phyloP scores from a whole-genome alignment of 2,888 invertebrate species.

The Sisyra nigra region DNA sequence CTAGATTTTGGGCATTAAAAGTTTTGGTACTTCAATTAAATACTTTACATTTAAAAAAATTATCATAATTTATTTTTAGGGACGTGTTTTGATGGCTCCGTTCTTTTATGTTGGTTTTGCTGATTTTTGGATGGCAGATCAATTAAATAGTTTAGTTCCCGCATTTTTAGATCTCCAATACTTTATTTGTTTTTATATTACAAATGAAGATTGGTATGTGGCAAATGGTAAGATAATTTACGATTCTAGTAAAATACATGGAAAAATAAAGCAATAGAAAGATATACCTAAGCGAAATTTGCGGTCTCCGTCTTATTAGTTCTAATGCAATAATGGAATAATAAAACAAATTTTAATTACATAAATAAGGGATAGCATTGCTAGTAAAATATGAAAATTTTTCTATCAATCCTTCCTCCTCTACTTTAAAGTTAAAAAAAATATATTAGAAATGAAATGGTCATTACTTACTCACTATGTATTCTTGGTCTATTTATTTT shows the following conservation, averaged over 20 bases:
- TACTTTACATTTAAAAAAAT: background rate
- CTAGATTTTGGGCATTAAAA: conserved; percentile 84
- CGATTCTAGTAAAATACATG: background rate
- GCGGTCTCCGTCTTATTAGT: too few relatives aligned
- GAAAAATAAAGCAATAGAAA: background rate
- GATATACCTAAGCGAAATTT: too few relatives aligned
- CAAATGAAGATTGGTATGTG: conserved; percentile 55
- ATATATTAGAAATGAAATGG: too few relatives aligned
- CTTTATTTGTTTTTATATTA: conserved; percentile 79
- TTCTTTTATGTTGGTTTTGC: conserved; percentile 90
- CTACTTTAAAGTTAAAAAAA: too few relatives aligned
- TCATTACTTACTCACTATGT: too few relatives aligned
- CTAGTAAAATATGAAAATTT: too few relatives aligned
- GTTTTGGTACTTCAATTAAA: conserved; percentile 47
- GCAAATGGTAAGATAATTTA: conserved; percentile 31
- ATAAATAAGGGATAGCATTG: too few relatives aligned
- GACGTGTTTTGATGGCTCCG: conserved; percentile 74
- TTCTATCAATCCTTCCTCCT: too few relatives aligned
- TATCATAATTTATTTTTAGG: conserved; percentile 32
- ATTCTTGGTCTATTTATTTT: too few relatives aligned
- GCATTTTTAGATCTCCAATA: conserved; percentile 91
- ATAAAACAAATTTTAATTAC: too few relatives aligned
- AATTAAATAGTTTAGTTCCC: conserved; percentile 81
- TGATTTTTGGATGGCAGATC: conserved; percentile 98
- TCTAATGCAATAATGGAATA: too few relatives aligned